Base-by-base conservation (phyloP, 2,113 vertebrate species). In the Macquaria australasica region DNA sequence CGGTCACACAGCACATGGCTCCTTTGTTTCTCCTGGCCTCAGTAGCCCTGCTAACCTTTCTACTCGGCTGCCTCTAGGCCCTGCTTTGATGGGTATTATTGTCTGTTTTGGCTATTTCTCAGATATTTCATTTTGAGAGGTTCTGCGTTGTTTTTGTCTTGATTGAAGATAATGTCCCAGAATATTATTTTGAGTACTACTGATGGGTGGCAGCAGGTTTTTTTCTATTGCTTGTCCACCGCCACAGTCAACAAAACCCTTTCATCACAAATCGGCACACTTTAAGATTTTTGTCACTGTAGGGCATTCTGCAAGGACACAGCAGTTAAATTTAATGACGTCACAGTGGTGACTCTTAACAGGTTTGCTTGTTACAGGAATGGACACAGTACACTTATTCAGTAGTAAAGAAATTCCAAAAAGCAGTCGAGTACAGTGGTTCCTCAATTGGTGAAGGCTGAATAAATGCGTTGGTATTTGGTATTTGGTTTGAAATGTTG, bases 21-120 rank as follows among this genome's bases (percentile, higher is more conserved):
- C 71, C 69, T 90, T 89, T 85, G 77, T 92, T 88, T 91, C 76
- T n/a, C 12, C 48, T 72, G 62, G 75, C 77, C 64, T 87, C 72
- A 28, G 76, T 21, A 64, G 67, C 39, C 45, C 41, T 20, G 31
- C 71, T 87, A 50, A 78, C 70, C 79, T 91, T 86, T 89, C 50
- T 83, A 11, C 48, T 84, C 43, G 15, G 45, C 70, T 80, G 43
- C 74, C 69, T 87, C 63, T 5, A 1, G 31, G 67, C 39, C 21
- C 15, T 1, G 59, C 82, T 87, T 78, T 88, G 51, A 89, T 84
- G 77, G 15, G 18, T 41, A 43, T 53, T 43, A 14, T 63, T 56
- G 66, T 76, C 60, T 48, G 37, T 64, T 88, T 64, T 71, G 64
- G 82, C 78, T 64, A 28, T 34, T 82, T 48, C 67, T 37, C 59